Conservation (phyloP, 2,113 vertebrate genomes). For the Eptatretus burgeri region DNA sequence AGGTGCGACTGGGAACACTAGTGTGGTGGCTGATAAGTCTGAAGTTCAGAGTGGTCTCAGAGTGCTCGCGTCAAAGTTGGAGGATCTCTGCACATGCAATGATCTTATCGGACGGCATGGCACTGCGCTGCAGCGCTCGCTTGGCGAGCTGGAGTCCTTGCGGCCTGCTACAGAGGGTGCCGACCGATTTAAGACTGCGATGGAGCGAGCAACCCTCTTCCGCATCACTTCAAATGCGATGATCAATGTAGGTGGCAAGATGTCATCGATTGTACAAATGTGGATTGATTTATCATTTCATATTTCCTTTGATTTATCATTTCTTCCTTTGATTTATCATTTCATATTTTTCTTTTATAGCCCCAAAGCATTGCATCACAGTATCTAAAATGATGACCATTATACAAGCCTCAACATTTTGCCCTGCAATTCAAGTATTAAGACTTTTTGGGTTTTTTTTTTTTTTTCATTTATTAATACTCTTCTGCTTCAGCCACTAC, state of each 20-base stretch:
- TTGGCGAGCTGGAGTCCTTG: constrained; percentile 63
- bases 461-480: too few relatives aligned
- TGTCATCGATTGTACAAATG: too few relatives aligned
- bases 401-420: too few relatives aligned
- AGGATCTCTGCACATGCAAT: constrained; percentile 71
- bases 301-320: too few relatives aligned
- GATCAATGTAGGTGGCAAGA: constrained; percentile 48
- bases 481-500: too few relatives aligned
- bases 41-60: constrained; percentile 52
- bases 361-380: too few relatives aligned
- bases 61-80: constrained; percentile 53
- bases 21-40: constrained; percentile 47
- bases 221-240: constrained; percentile 98
- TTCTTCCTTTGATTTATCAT: too few relatives aligned
- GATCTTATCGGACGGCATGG: constrained; percentile 88
- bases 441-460: too few relatives aligned
- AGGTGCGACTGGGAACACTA: constrained; percentile 11
- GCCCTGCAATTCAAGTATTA: too few relatives aligned
- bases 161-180: constrained; percentile 40
- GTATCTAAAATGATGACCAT: too few relatives aligned
- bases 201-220: constrained; percentile 78
- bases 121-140: constrained; percentile 64
- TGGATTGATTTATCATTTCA: too few relatives aligned
- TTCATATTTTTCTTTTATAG: too few relatives aligned
- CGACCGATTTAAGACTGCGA: constrained; percentile 71